Evolutionary conservation across 2,113 vertebrate genomes (phyloP).

Genomic region (Nestor notabilis): DNA sequence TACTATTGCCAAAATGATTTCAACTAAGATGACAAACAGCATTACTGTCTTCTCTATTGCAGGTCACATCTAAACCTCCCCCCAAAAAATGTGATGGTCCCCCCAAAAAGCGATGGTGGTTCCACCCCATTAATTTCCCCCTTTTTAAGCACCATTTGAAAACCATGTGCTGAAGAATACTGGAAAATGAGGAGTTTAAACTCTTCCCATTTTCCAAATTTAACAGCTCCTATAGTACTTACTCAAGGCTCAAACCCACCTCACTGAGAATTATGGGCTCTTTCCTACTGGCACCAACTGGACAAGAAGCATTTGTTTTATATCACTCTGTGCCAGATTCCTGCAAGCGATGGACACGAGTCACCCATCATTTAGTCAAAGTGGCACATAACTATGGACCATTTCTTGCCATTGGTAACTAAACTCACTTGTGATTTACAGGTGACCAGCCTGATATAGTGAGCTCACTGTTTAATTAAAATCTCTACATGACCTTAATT

Average conservation of each 20-base stretch:
- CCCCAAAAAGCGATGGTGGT: fast-evolving
- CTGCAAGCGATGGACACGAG: neutral
- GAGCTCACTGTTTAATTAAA: slow-evolving; percentile 29
- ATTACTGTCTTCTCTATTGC: neutral
- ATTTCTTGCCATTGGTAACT: neutral
- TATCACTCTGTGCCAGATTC: neutral
- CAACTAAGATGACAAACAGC: neutral
- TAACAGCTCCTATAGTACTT: neutral
- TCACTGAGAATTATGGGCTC: neutral
- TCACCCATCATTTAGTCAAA: neutral
- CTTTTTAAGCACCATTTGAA: neutral
- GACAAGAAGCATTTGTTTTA: neutral
- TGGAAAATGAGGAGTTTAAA: neutral
- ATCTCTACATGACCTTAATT: neutral
- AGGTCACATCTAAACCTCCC: neutral
- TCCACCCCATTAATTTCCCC: neutral
- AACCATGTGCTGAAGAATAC: neutral
- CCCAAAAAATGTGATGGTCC: fast-evolving
- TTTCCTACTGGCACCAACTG: neutral
- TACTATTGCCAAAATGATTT: neutral
- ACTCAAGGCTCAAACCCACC: neutral
- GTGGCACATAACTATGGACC: neutral
- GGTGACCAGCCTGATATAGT: neutral
- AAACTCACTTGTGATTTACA: neutral
- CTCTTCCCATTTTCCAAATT: neutral